These are phyloP conservation scores for Hippocampus comes DNA, from an alignment of 2,113 vertebrate species.

Conservation along the genomic window DNA sequence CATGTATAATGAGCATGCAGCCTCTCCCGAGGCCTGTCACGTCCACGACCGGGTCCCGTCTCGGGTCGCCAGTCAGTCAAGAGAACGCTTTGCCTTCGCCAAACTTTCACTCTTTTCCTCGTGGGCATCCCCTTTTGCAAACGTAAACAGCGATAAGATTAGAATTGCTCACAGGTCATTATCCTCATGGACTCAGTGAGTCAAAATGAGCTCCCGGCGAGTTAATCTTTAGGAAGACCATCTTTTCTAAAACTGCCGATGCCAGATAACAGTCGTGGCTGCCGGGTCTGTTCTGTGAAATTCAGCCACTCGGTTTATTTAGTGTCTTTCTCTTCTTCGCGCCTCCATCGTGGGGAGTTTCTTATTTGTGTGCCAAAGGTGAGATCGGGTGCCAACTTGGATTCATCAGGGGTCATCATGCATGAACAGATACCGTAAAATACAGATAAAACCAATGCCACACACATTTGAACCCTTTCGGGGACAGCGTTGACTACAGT, in stretches of 20 bases:
- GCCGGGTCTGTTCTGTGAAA: slow-evolving; percentile 18
- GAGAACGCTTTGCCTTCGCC: slow-evolving; percentile 38
- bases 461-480: too few species aligned
- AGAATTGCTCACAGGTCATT: slow-evolving; percentile 39
- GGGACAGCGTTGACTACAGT: too few species aligned
- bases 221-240: slow-evolving; percentile 21
- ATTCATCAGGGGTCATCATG: neutral
- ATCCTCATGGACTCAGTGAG: slow-evolving; percentile 20
- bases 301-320: slow-evolving; percentile 24
- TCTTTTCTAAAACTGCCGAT: slow-evolving; percentile 19
- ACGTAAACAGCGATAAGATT: slow-evolving; percentile 37
- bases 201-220: slow-evolving; percentile 25
- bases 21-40: slow-evolving; percentile 57
- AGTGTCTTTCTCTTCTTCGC: slow-evolving; percentile 12
- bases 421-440: neutral
- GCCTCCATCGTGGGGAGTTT: neutral
- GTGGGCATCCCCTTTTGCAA: slow-evolving; percentile 27
- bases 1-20: slow-evolving; percentile 30
- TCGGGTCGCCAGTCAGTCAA: slow-evolving; percentile 46
- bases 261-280: slow-evolving; percentile 5
- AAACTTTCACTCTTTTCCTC: slow-evolving; percentile 20
- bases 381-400: too few species aligned
- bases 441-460: neutral
- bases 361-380: slow-evolving; percentile 35
- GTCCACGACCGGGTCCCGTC: slow-evolving; percentile 48